A percentile compares a stretch with the other conserved stretches of the same genome.
phyloP scores from a whole-genome alignment of 2,888 invertebrate species.

The Rhagophthalmus giganteus region DNA sequence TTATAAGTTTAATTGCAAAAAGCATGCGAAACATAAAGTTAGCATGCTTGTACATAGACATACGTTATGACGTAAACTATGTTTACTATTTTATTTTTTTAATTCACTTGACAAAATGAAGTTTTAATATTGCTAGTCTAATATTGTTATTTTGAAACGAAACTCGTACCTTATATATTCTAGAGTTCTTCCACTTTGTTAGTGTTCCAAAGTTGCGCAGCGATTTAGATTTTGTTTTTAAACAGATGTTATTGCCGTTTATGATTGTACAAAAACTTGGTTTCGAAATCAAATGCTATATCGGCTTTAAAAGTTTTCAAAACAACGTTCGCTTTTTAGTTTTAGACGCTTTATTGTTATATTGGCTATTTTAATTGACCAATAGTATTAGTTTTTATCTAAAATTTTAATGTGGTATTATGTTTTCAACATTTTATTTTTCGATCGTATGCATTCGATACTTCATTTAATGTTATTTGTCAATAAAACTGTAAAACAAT shows the following conservation, averaged over 20 bases:
- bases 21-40: slow-evolving; percentile 46
- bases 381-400: not conserved
- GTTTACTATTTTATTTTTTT: slow-evolving; percentile 7
- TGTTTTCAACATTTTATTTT: not conserved
- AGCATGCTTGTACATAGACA: slow-evolving; percentile 54
- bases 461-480: not conserved
- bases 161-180: too few species aligned
- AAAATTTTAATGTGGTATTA: not conserved
- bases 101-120: too few species aligned
- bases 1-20: slow-evolving; percentile 42
- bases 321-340: too few species aligned
- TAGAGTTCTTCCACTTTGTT: too few species aligned
- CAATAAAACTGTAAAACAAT: not conserved
- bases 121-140: too few species aligned
- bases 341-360: not conserved
- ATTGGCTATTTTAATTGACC: too few species aligned
- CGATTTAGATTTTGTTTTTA: too few species aligned
- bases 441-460: slow-evolving; percentile 6
- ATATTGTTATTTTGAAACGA: too few species aligned
- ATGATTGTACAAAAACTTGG: too few species aligned
- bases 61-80: slow-evolving; percentile 52
- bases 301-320: too few species aligned
- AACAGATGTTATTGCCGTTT: too few species aligned
- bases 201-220: too few species aligned
- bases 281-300: not conserved